A percentile compares a stretch with the other conserved stretches of the same genome.
Conservation (phyloP, 2,888 invertebrate species). For the Parnassius orleans region DNA sequence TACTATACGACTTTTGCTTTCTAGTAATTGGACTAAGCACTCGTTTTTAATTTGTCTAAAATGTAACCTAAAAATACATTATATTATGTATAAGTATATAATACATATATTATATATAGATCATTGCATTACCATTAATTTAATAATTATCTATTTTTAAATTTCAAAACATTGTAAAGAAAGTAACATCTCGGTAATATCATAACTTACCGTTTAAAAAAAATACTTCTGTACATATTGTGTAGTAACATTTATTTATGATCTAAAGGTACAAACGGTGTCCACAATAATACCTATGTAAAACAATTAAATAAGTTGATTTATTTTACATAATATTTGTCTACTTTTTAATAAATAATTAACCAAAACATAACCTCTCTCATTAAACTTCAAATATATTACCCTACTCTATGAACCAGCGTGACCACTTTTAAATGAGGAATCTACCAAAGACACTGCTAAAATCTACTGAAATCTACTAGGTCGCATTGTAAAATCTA, state of each 20-base stretch:
- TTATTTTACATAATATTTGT: not conserved
- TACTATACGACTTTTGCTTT: constrained; percentile 33
- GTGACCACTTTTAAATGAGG: too few relatives aligned
- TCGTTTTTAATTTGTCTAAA: constrained; percentile 47
- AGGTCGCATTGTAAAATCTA: too few relatives aligned
- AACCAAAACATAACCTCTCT: constrained; percentile 42
- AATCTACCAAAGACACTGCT: too few relatives aligned
- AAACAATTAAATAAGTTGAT: not conserved
- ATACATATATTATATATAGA: too few relatives aligned
- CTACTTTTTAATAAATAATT: constrained; percentile 26
- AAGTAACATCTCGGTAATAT: too few relatives aligned
- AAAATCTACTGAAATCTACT: too few relatives aligned
- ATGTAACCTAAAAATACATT: constrained; percentile 49
- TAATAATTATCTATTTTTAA: too few relatives aligned
- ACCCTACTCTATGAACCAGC: too few relatives aligned
- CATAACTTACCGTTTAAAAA: constrained; percentile 54
- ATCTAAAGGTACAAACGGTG: not conserved
- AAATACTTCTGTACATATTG: constrained; percentile 57
- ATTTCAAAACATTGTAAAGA: too few relatives aligned
- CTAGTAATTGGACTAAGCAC: constrained; percentile 36
- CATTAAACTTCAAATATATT: too few relatives aligned
- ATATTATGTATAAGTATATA: not conserved
- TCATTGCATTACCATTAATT: too few relatives aligned
- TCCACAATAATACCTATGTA: not conserved
- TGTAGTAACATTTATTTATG: constrained; percentile 20